Percentiles rank a stretch among this genome's conserved stretches.
Conservation (phyloP, 2,888 invertebrate species). For the Ligdia adustata region DNA sequence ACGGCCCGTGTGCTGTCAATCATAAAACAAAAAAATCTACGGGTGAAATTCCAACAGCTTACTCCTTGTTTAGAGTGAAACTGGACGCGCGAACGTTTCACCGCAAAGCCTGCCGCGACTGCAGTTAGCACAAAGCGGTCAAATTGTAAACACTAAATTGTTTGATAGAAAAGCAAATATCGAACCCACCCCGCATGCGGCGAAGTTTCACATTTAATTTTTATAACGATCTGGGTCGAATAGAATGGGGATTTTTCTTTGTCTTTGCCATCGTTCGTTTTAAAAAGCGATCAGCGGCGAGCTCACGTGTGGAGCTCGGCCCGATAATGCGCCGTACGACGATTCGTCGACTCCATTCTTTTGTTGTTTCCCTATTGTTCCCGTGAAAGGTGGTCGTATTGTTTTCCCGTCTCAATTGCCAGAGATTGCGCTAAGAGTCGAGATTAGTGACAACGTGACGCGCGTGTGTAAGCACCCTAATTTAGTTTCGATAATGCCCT, state of each 20-base stretch:
- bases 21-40: conserved; percentile 77
- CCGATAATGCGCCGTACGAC: conserved; percentile 68
- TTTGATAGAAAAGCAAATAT: conserved; percentile 34
- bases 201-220: conserved; percentile 25
- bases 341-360: conserved; percentile 74
- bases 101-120: conserved; percentile 53
- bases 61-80: conserved; percentile 66
- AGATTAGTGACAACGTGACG: conserved; percentile 79
- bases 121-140: conserved; percentile 58
- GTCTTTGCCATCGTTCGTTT: conserved; percentile 47
- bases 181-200: conserved; percentile 25
- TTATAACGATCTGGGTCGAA: conserved; percentile 30
- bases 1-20: conserved; percentile 80
- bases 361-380: conserved; percentile 77
- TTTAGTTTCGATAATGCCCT: conserved; percentile 61
- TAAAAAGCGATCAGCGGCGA: conserved; percentile 59
- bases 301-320: conserved; percentile 60
- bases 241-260: conserved; percentile 47
- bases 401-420: conserved; percentile 72
- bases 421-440: conserved; percentile 77
- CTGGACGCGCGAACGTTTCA: conserved; percentile 55
- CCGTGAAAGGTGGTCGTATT: conserved; percentile 74
- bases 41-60: conserved; percentile 67
- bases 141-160: conserved; percentile 52
- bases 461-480: conserved; percentile 66